Evolutionary conservation across 2,113 vertebrate species (phyloP).

Genomic region (Cygnus buccinator): DNA sequence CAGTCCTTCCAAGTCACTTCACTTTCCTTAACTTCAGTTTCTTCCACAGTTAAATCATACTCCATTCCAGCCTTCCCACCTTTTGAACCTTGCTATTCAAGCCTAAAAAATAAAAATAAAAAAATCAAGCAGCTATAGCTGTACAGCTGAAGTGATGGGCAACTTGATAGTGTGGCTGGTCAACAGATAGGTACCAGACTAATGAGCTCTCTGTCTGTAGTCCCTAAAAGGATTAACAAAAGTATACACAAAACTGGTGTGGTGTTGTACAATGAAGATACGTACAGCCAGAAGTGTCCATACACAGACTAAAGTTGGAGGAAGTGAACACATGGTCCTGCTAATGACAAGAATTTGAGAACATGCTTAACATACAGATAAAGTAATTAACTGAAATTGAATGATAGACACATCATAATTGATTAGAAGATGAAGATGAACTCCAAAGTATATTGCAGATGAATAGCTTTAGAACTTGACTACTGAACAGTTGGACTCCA

Average conservation of each 20-base stretch:
- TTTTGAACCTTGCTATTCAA: neutral
- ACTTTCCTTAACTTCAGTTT: neutral
- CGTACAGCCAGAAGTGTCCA: neutral
- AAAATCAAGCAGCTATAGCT: neutral
- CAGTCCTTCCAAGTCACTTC: neutral
- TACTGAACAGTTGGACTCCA: neutral
- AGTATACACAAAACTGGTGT: neutral
- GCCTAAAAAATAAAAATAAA: accelerated
- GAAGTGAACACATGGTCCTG: neutral
- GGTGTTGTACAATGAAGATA: neutral
- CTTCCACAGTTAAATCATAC: neutral
- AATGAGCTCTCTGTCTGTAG: neutral
- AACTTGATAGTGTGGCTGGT: neutral
- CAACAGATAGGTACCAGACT: neutral
- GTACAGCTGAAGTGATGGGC: neutral
- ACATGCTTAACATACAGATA: neutral
- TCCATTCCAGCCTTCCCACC: neutral
- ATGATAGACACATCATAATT: neutral
- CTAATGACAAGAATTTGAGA: constrained; percentile 31
- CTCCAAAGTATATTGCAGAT: neutral
- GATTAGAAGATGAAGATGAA: constrained; percentile 19
- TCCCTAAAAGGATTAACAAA: neutral
- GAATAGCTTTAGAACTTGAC: neutral
- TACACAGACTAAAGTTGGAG: neutral
- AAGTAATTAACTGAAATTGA: constrained; percentile 38